These are phyloP conservation scores for Aplocera efformata DNA, from an alignment of 2,888 invertebrate genomes.

Conservation along the genomic window DNA sequence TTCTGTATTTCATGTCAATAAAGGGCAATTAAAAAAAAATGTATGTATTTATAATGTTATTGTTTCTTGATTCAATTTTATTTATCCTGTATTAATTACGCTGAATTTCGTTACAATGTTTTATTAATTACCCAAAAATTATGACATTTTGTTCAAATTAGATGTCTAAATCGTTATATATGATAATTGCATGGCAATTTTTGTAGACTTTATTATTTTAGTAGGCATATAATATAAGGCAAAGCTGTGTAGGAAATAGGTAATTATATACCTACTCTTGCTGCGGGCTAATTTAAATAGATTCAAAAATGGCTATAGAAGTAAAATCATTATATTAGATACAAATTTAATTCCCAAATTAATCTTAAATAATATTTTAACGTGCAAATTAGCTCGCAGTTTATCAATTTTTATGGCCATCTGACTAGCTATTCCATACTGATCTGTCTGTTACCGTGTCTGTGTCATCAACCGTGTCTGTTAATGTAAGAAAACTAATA, in stretches of 20 bases:
- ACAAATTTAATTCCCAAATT: neutral
- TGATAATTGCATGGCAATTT: conserved; percentile 15
- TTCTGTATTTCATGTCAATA: too few relatives aligned
- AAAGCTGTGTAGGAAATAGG: too few relatives aligned
- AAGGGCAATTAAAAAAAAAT: too few relatives aligned
- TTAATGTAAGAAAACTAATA: conserved; percentile 7
- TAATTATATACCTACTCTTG: too few relatives aligned
- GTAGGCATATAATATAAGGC: neutral
- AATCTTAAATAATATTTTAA: neutral
- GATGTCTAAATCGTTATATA: conserved; percentile 8
- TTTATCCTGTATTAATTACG: neutral
- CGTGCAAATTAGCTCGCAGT: neutral
- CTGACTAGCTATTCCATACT: conserved; percentile 5
- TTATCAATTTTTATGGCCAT: neutral
- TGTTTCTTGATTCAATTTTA: neutral
- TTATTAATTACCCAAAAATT: conserved; percentile 4
- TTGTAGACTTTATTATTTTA: neutral
- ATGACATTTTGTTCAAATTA: conserved; percentile 6
- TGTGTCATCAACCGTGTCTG: conserved; percentile 8
- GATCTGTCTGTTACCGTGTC: too few relatives aligned
- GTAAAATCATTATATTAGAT: conserved; percentile 1
- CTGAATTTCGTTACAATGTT: neutral
- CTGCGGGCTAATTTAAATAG: too few relatives aligned
- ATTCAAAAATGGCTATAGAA: conserved; percentile 5
- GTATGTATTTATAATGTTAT: too few relatives aligned